phyloP scores from a whole-genome alignment of 2,888 invertebrate species.

The Hymenopus coronatus region DNA sequence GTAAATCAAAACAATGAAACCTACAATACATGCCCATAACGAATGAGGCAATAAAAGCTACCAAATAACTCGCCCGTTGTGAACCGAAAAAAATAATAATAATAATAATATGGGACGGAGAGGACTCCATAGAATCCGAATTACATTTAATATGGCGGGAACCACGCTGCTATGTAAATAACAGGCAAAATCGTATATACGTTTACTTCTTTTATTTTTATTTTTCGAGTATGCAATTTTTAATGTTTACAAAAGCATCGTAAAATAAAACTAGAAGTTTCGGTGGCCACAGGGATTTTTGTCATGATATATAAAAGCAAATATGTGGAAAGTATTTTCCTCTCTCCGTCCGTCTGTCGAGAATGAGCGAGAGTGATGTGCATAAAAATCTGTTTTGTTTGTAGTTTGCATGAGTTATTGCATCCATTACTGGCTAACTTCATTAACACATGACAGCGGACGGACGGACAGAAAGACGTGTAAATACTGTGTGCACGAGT shows the following conservation, averaged over 20 bases:
- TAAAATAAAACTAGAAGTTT: slow-evolving; percentile 16
- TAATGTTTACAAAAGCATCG: slow-evolving; percentile 19
- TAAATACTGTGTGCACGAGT: slow-evolving; percentile 5
- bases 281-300: slow-evolving; percentile 12
- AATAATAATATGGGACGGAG: neutral
- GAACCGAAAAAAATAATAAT: slow-evolving; percentile 18
- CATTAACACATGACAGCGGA: slow-evolving; percentile 27
- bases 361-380: slow-evolving; percentile 1
- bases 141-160: slow-evolving; percentile 29
- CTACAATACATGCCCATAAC: slow-evolving; percentile 26
- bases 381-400: slow-evolving; percentile 25
- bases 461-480: slow-evolving; percentile 9
- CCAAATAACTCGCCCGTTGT: slow-evolving; percentile 24
- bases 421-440: slow-evolving; percentile 26
- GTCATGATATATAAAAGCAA: slow-evolving; percentile 20
- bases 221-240: slow-evolving; percentile 19
- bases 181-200: slow-evolving; percentile 16
- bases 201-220: neutral
- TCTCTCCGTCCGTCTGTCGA: neutral
- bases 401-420: slow-evolving; percentile 25
- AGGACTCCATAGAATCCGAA: slow-evolving; percentile 27
- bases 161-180: slow-evolving; percentile 25
- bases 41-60: slow-evolving; percentile 33
- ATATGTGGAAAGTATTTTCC: slow-evolving; percentile 19
- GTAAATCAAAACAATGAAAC: slow-evolving; percentile 32